Evolutionary conservation across 2,888 invertebrate species (phyloP), one percentile per base, ranked within the genome.

Genomic region (Anoplius nigerrimus): DNA sequence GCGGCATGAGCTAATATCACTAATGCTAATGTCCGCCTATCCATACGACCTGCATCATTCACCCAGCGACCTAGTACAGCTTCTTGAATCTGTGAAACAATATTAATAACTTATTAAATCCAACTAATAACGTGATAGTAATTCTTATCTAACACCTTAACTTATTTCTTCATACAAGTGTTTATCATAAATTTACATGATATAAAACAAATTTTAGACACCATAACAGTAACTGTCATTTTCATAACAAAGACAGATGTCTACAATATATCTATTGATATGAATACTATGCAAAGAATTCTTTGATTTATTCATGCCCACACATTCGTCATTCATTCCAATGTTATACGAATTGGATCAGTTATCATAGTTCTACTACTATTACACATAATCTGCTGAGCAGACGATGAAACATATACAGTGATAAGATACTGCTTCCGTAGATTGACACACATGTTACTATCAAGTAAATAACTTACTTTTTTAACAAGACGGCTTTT

Each of bases 401-500:
- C n/a, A 48, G 21, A 18, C 55, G 16, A 8, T 4, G 13, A 27
- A 20, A 60, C 24, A 20, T n/a, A 20, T 34, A 45, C 15, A 52
- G 59, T 69, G 75, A 76, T 77, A 71, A 76, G 75, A 73, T 73
- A 76, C 27, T 70, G 52, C 27, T 43, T 60, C 27, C 46, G 16
- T 13, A 34, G 34, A 34, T 34, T 34, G 34, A 34, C 11, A 34
- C 8, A 6, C 34, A 18, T 21, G n/a, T 42, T 42, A 48, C 11
- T 8, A 45, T 4, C 52, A 24, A 0, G 18, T 22, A 69, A 81
- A 82, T 88, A 51, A 54, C 69, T 76, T 82, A 96, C 96, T 93
- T 97, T 97, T 92, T 98, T 98, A 71, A 99, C 97, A 86, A 99
- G 93, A 84, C 98, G 95, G 85, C 95, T 95, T 92, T 99, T 99